Percentiles rank a stretch among this genome's conserved stretches.
These are phyloP conservation scores for Doris montereyensis DNA, from an alignment of 2,888 invertebrate species.

Conservation along the genomic window DNA sequence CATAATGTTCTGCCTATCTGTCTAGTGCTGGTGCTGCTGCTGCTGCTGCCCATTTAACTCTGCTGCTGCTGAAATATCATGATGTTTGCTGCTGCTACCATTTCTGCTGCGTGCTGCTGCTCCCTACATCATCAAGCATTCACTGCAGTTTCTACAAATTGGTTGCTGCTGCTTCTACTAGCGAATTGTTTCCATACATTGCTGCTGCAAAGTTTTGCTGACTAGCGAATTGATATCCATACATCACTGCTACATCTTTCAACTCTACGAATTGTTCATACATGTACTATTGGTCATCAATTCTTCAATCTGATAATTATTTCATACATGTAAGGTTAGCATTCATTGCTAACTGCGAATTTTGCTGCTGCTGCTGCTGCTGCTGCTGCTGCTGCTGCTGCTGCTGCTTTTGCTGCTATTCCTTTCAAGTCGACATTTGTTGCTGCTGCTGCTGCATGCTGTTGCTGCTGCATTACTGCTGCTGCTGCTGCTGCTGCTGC, in stretches of 20 bases:
- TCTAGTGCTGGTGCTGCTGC: constrained; percentile 5
- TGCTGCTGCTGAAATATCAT: neutral
- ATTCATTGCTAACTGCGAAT: too few relatives aligned
- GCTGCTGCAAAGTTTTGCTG: too few relatives aligned
- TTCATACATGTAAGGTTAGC: too few relatives aligned
- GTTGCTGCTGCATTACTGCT: constrained; percentile 24
- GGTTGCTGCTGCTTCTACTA: neutral
- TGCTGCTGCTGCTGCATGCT: too few relatives aligned
- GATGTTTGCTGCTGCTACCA: neutral
- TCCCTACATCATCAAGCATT: neutral
- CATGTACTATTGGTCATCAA: too few relatives aligned
- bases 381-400: neutral
- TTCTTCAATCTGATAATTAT: too few relatives aligned
- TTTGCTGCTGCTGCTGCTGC: neutral
- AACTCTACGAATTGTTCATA: too few relatives aligned
- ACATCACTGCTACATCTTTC: too few relatives aligned
- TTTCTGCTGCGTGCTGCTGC: constrained; percentile 6
- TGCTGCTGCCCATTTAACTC: neutral
- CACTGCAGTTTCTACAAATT: neutral
- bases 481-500: constrained; percentile 32
- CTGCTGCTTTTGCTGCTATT: too few relatives aligned
- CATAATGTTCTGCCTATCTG: neutral
- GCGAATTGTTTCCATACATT: neutral
- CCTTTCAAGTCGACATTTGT: neutral
- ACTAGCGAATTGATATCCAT: too few relatives aligned